Evolutionary conservation across 2,888 invertebrate genomes (phyloP).

Genomic region (Amphipyra tragopoginis): DNA sequence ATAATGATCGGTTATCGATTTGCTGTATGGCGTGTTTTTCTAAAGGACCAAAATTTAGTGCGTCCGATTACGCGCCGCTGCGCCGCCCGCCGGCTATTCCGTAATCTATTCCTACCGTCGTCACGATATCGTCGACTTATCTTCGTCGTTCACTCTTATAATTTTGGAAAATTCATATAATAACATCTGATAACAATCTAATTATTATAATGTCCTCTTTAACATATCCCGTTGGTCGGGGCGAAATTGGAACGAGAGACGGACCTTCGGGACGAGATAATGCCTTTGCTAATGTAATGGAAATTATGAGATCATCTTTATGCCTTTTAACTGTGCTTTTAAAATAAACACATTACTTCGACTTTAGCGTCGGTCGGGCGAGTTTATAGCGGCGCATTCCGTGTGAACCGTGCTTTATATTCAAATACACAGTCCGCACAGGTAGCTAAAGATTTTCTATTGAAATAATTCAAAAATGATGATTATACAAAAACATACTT

Average conservation of each 20-base stretch:
- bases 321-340: conserved; percentile 83
- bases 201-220: conserved; percentile 90
- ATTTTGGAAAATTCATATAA: conserved; percentile 88
- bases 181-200: conserved; percentile 89
- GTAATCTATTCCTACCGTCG: conserved; percentile 87
- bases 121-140: conserved; percentile 87
- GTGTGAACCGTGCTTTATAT: conserved; percentile 65
- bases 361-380: conserved; percentile 58
- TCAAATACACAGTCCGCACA: conserved; percentile 59
- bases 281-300: conserved; percentile 84
- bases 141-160: conserved; percentile 84
- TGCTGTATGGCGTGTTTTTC: conserved; percentile 84
- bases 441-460: conserved; percentile 69
- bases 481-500: too few species aligned
- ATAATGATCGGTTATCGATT: conserved; percentile 89
- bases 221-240: conserved; percentile 85
- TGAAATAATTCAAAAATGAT: conserved; percentile 62
- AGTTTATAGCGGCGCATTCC: conserved; percentile 67
- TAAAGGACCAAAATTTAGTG: conserved; percentile 86
- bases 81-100: conserved; percentile 78
- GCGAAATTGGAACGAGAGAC: conserved; percentile 82
- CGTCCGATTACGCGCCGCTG: conserved; percentile 80
- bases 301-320: conserved; percentile 85
- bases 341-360: conserved; percentile 84
- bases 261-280: conserved; percentile 80